A percentile compares a stretch with the other conserved stretches of the same genome.
phyloP scores from a whole-genome alignment of 2,888 invertebrate species.

The Hemithea aestivaria region DNA sequence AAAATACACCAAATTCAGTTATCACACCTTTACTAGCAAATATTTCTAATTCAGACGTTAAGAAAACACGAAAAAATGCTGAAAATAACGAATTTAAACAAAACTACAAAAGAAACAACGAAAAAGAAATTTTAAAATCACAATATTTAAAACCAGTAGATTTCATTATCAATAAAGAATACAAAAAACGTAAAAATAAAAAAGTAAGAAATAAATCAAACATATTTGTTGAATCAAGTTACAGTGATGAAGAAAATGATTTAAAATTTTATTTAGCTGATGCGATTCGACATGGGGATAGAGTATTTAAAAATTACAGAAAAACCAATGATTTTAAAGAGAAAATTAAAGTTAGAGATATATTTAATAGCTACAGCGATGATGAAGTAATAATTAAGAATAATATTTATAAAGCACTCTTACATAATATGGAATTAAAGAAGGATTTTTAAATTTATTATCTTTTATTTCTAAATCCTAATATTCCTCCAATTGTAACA shows the following conservation, averaged over 20 bases:
- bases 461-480: no score
- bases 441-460: no score
- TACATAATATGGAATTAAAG: neutral
- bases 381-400: conserved; percentile 7
- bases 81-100: no score
- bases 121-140: no score
- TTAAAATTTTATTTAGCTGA: neutral
- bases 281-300: neutral
- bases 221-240: neutral
- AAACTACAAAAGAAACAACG: no score
- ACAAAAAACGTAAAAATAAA: neutral
- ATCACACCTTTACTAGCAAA: no score
- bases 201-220: neutral
- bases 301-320: neutral
- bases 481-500: no score
- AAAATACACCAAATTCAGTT: no score
- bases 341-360: neutral
- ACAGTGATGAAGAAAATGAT: conserved; percentile 1
- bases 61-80: no score
- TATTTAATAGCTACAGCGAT: conserved; percentile 1
- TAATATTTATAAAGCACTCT: conserved; percentile 11
- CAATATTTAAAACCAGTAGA: no score
- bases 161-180: neutral
- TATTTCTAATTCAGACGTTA: no score
- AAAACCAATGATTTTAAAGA: neutral